Conservation (phyloP, 2,888 invertebrate genomes). For the Cheilosia soror region DNA sequence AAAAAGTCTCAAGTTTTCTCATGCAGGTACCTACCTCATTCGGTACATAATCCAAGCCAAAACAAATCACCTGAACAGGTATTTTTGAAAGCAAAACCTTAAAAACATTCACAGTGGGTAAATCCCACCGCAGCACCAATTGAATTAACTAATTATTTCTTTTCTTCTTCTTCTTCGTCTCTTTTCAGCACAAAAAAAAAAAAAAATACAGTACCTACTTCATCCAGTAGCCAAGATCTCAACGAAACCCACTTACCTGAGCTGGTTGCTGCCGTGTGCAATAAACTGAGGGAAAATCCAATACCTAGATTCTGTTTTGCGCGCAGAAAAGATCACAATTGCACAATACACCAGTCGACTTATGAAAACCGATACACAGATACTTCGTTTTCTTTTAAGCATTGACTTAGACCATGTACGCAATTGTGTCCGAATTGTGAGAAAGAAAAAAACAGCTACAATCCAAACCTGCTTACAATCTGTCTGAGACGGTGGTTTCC, state of each 20-base stretch:
- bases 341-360: slow-evolving; percentile 50
- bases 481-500: slow-evolving; percentile 45
- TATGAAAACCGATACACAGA: slow-evolving; percentile 27
- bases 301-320: slow-evolving; percentile 23
- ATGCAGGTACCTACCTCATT: slow-evolving; percentile 15
- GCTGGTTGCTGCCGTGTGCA: slow-evolving; percentile 24
- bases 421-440: slow-evolving; percentile 19
- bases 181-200: slow-evolving; percentile 50
- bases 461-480: slow-evolving; percentile 7
- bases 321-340: slow-evolving; percentile 29
- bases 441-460: slow-evolving; percentile 18
- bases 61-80: slow-evolving; percentile 40
- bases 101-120: slow-evolving; percentile 26
- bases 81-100: slow-evolving; percentile 19
- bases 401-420: slow-evolving; percentile 5
- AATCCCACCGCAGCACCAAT: slow-evolving; percentile 26
- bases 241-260: slow-evolving; percentile 21
- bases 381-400: slow-evolving; percentile 1
- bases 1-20: neutral
- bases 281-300: slow-evolving; percentile 39
- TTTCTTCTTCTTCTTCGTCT: slow-evolving; percentile 34
- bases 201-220: neutral
- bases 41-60: neutral
- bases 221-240: slow-evolving; percentile 32
- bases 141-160: slow-evolving; percentile 56